Evolutionary conservation across 2,113 vertebrate species (phyloP).

Genomic region (Isurus oxyrinchus): DNA sequence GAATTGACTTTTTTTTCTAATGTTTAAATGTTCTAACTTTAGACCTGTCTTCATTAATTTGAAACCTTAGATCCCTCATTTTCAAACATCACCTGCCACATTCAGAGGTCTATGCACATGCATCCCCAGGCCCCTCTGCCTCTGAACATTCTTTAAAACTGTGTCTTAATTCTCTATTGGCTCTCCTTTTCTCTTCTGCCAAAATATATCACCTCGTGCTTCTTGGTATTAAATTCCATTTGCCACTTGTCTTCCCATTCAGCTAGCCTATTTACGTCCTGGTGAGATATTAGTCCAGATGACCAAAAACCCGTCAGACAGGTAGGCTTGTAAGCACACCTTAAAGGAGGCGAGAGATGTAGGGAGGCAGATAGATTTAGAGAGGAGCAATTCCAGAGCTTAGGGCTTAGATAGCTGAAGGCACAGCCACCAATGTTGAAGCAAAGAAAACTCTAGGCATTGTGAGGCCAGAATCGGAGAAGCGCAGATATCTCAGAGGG

Average conservation of each 20-base stretch:
- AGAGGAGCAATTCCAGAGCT: not conserved
- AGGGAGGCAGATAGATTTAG: not conserved
- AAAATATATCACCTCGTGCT: too few species aligned
- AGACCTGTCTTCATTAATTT: not conserved
- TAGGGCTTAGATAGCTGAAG: not conserved
- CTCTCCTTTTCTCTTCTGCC: not conserved
- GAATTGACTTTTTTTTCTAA: not conserved
- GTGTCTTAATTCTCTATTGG: not conserved
- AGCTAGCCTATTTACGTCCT: too few species aligned
- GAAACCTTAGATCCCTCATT: not conserved
- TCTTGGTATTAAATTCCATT: too few species aligned
- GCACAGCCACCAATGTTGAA: not conserved
- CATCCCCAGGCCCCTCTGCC: not conserved
- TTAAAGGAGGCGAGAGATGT: not conserved
- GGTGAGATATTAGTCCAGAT: too few species aligned
- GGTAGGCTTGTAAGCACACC: not conserved
- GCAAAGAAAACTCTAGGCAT: not conserved
- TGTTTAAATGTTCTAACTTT: not conserved
- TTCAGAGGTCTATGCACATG: not conserved
- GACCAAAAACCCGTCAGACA: not conserved
- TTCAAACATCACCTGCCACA: not conserved
- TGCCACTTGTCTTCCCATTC: too few species aligned
- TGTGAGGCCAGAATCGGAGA: not conserved
- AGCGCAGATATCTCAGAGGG: not conserved
- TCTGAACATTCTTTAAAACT: not conserved